Percentiles rank a stretch among this genome's conserved stretches.
Conservation (phyloP, 2,113 vertebrate genomes). For the Psittacula cyanocephala region DNA sequence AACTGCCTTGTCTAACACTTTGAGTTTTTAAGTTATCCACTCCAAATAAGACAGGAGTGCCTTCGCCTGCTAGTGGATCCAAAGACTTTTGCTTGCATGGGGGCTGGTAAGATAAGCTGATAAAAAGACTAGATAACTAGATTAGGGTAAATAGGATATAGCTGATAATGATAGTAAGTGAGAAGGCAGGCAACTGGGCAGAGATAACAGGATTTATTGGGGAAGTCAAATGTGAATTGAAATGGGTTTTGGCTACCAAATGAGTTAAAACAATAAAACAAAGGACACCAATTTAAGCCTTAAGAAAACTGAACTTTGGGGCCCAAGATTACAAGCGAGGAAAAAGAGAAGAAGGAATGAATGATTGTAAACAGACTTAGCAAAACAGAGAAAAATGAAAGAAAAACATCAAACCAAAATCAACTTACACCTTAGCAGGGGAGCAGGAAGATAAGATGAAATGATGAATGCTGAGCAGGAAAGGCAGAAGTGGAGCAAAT, state of each 20-base stretch:
- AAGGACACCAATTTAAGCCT: neutral
- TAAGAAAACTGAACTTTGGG: neutral
- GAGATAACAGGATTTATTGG: slow-evolving; percentile 57
- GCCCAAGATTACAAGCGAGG: neutral
- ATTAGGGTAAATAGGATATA: slow-evolving; percentile 58
- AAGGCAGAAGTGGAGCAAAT: neutral
- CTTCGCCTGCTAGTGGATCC: neutral
- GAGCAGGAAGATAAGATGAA: neutral
- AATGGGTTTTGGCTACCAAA: neutral
- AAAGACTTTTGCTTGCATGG: neutral
- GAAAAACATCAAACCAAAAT: neutral
- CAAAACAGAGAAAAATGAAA: neutral
- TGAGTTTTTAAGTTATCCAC: neutral
- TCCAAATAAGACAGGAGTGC: neutral
- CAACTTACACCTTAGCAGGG: neutral
- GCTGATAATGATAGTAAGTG: slow-evolving; percentile 39
- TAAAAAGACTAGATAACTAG: slow-evolving; percentile 45
- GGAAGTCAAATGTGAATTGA: slow-evolving; percentile 2
- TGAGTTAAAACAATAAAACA: neutral
- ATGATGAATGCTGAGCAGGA: neutral
- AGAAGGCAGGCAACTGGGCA: slow-evolving; percentile 22
- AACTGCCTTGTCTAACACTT: neutral
- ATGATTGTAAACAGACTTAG: neutral
- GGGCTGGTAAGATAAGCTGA: slow-evolving; percentile 21
- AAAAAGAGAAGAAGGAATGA: neutral